Evolutionary conservation across 2,888 invertebrate species (phyloP).

Genomic region (Imbricaverruca yamaguchii): DNA sequence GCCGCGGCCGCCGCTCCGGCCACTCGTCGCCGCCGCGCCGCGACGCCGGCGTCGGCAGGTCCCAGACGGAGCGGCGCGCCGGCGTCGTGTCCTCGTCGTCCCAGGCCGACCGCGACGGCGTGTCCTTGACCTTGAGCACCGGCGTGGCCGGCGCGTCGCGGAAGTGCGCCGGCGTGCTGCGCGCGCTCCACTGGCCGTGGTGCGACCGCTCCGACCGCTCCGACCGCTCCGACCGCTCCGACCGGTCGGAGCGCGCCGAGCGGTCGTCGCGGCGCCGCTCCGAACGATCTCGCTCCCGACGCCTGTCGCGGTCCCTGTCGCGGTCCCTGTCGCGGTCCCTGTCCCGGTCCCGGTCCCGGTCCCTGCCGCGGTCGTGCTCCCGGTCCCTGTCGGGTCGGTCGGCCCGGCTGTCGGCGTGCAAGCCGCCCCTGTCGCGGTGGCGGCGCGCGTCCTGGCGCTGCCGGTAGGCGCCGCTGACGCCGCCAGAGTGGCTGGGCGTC

Average conservation of each 20-base stretch:
- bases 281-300: slow-evolving; percentile 37
- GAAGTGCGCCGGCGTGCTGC: slow-evolving; percentile 46
- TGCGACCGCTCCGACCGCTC: slow-evolving; percentile 26
- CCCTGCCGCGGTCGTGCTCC: slow-evolving; percentile 50
- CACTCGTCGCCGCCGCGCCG: slow-evolving; percentile 41
- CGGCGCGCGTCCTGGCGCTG: slow-evolving; percentile 57
- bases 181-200: neutral
- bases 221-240: slow-evolving; percentile 7
- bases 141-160: slow-evolving; percentile 84
- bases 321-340: slow-evolving; percentile 42
- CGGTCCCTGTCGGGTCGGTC: slow-evolving; percentile 41
- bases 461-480: slow-evolving; percentile 70
- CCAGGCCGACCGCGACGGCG: slow-evolving; percentile 55
- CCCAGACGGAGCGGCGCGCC: slow-evolving; percentile 74
- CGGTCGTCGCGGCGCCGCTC: slow-evolving; percentile 22
- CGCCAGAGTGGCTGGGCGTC: slow-evolving; percentile 91
- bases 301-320: slow-evolving; percentile 39
- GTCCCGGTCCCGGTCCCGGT: slow-evolving; percentile 47
- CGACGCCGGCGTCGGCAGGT: slow-evolving; percentile 72
- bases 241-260: neutral
- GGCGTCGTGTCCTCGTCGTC: slow-evolving; percentile 54
- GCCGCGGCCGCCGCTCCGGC: slow-evolving; percentile 32
- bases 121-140: slow-evolving; percentile 52
- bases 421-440: slow-evolving; percentile 29
- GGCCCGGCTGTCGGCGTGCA: slow-evolving; percentile 27